Percentiles rank a stretch among this genome's conserved stretches.
Conservation (phyloP, 92 coral and sea anemone genomes). For the Actinostola sp. region DNA sequence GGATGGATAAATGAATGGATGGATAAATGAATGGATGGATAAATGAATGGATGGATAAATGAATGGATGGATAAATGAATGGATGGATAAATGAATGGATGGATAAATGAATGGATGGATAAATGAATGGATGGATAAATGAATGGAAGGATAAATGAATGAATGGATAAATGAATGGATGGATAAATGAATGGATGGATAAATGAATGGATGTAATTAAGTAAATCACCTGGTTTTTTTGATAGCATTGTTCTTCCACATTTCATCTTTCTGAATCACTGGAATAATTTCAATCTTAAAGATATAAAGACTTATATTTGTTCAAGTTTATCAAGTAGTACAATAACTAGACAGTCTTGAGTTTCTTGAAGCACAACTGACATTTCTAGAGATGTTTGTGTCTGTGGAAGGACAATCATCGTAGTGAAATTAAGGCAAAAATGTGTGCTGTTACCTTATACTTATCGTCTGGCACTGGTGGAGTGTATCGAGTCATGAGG, state of each 20-base stretch:
- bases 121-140: neutral
- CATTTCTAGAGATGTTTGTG: neutral
- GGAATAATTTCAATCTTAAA: slow-evolving; percentile 79
- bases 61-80: too few relatives aligned
- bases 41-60: too few relatives aligned
- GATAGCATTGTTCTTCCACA: slow-evolving; percentile 23
- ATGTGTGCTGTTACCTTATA: slow-evolving; percentile 61
- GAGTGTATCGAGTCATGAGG: slow-evolving; percentile 82
- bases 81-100: too few relatives aligned
- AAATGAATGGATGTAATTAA: neutral
- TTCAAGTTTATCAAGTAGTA: too few relatives aligned
- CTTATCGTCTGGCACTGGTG: slow-evolving; percentile 72
- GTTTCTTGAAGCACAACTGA: too few relatives aligned
- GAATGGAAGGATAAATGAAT: neutral
- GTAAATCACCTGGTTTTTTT: slow-evolving; percentile 42
- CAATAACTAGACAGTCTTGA: too few relatives aligned
- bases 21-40: too few relatives aligned
- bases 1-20: too few relatives aligned
- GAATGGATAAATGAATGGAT: neutral
- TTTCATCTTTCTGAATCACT: slow-evolving; percentile 46
- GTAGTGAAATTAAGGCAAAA: neutral
- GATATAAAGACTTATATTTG: neutral
- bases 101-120: too few relatives aligned
- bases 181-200: neutral
- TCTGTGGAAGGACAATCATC: neutral